Evolutionary conservation across 1,140 invertebrate species (phyloP), one percentile per base, ranked within the genome.

Genomic region (Hycleus phaleratus): DNA sequence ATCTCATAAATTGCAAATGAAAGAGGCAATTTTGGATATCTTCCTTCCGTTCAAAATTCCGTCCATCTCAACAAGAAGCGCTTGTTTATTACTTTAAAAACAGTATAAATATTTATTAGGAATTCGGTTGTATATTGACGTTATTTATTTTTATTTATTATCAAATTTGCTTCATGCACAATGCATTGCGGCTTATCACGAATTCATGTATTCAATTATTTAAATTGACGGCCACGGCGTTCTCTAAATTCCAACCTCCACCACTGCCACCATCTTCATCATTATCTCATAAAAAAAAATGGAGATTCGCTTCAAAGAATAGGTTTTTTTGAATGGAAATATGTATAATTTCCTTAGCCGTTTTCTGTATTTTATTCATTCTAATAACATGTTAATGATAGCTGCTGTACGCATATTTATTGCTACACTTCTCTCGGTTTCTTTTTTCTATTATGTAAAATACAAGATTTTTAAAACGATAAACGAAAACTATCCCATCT

Each of bases 181-280:
- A 71, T 71, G 71, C 69, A 72, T 69, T 63, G 68, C 64, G 69
- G 64, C 66, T 68, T 71, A 72, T 72, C 69, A 70, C 60, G 64
- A 66, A 71, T 72, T 72, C 71, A 72, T 71, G 69, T 72, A 71
- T 72, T 72, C 71, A 69, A 72, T 72, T 72, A 71, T 71, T 72
- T 68, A 71, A 72, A 72, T 71, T 70, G 64, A 58, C 45, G 64
- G 56, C 52, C 57, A 59, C 51, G 51, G 52, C 56, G 51, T 49
- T 56, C 59, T 53, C 56, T 59, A 64, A 47, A 50, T 59, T 44
- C 5, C 48, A 9, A 52, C 53, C 40, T 53, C 55, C 44, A 25
- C 51, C 46, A 53, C 49, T 39, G 53, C 46, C 53, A 63, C 44
- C 49, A 50, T 32, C 40, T 58, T 56, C 44, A 26, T 52, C 44